These are phyloP conservation scores for Eublepharis macularius DNA, from an alignment of 2,113 vertebrate species.

Conservation along the genomic window DNA sequence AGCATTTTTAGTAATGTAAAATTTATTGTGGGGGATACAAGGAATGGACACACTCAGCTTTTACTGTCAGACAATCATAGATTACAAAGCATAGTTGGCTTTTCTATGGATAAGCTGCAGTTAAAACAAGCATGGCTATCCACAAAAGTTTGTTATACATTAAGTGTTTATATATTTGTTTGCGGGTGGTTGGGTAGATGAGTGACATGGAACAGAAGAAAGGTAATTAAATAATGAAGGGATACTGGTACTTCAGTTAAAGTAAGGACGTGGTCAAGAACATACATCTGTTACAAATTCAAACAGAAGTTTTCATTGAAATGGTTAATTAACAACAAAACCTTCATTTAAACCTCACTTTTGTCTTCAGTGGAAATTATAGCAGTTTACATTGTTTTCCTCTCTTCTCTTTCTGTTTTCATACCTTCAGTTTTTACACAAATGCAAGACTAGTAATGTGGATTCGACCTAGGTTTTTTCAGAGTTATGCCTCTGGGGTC, in stretches of 20 bases:
- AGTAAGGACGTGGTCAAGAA: not conserved
- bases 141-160: not conserved
- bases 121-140: constrained; percentile 43
- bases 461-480: too few species aligned
- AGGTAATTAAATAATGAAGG: not conserved
- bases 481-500: too few species aligned
- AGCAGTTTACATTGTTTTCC: too few species aligned
- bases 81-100: constrained; percentile 20
- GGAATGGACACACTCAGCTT: constrained; percentile 16
- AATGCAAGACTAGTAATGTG: too few species aligned
- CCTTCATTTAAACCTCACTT: too few species aligned
- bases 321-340: too few species aligned
- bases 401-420: too few species aligned
- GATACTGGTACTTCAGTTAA: not conserved
- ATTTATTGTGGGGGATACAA: constrained; percentile 31
- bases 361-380: too few species aligned
- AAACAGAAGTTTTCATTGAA: not conserved
- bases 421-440: too few species aligned
- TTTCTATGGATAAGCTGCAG: constrained; percentile 12
- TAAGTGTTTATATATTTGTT: too few species aligned
- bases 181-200: too few species aligned
- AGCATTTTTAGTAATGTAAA: constrained; percentile 36
- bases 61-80: constrained; percentile 37
- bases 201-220: not conserved
- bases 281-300: not conserved